Evolutionary conservation across 2,113 vertebrate species (phyloP).

Genomic region (Fulica atra): DNA sequence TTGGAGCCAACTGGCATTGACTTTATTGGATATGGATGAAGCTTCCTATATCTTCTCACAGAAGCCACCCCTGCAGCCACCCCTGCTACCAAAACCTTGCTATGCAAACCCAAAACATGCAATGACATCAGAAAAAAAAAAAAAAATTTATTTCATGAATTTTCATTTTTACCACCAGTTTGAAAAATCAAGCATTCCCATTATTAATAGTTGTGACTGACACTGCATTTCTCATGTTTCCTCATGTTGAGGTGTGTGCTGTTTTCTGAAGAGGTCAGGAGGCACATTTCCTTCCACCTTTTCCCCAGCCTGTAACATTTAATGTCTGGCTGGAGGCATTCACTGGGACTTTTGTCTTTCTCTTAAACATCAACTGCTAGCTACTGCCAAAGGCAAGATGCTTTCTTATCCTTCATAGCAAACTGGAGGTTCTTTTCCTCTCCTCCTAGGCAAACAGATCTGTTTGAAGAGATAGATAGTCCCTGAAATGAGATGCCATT

Average conservation of each 20-base stretch:
- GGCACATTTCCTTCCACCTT: not conserved
- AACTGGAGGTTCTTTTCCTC: not conserved
- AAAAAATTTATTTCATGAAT: not conserved
- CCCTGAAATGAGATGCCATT: not conserved
- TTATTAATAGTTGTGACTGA: not conserved
- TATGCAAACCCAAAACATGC: too few species aligned
- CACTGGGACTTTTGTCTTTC: not conserved
- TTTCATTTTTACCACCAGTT: not conserved
- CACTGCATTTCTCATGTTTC: not conserved
- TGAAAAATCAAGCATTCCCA: not conserved
- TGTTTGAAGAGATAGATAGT: not conserved
- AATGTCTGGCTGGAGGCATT: not conserved
- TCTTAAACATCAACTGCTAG: not conserved
- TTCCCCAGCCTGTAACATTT: not conserved
- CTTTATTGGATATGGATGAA: too few species aligned
- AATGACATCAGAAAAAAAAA: not conserved
- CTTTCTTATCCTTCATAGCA: not conserved
- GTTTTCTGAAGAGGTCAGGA: slow-evolving; percentile 1
- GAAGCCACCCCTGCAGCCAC: too few species aligned
- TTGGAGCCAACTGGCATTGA: too few species aligned
- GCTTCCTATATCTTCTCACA: too few species aligned
- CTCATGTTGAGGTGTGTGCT: not conserved
- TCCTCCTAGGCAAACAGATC: not conserved
- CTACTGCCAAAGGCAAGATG: not conserved
- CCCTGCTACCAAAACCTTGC: too few species aligned